Evolutionary conservation across 2,113 vertebrate species (phyloP), one percentile per base, ranked within the genome.

Genomic region (Micronycteris hirsuta): DNA sequence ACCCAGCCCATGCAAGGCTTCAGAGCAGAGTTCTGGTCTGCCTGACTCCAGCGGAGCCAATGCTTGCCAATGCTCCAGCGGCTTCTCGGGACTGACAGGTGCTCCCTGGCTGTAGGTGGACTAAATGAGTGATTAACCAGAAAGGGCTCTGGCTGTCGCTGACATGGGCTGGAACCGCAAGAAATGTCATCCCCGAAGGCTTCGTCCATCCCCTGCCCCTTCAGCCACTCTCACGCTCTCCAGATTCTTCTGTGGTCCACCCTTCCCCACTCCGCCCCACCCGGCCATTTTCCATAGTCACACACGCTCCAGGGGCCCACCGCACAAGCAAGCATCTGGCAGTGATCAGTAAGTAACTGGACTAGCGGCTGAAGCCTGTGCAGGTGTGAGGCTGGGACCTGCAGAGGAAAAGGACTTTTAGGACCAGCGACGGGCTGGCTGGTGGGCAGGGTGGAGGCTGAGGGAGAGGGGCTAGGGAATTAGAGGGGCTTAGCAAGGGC

Each of bases 271-370:
- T 87, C 58, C 8, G 4, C 77, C 65, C 71, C 43, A 73, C n/a
- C 56, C 36, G 86, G 89, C 94, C 89, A 73, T 91, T 96, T 74
- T 61, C 95, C 86, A 81, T n/a, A 93, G 92, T 78, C 94, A 94
- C 89, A 92, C 95, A 94, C 13, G 83, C 96, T 96, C 97, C 97
- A 97, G 74, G 61, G 28, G 93, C 97, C 97, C 97, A 95, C 97
- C 97, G 97, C 97, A 97, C 98, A 97, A 96, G 97, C 97, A 98
- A 97, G 97, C 96, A 97, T 97, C 97, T 97, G 97, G 97, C 97
- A 97, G 96, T 24, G 45, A 98, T 98, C 98, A 94, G 98, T 98
- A 98, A 98, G 97, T 97, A 98, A 98, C 98, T 97, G 97, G 82
- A 86, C 96, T 56, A 54, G 97, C 97, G 97, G 97, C 97, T 96